These are phyloP conservation scores for Dolomedes plantarius DNA, from an alignment of 2,888 invertebrate species.

Conservation along the genomic window DNA sequence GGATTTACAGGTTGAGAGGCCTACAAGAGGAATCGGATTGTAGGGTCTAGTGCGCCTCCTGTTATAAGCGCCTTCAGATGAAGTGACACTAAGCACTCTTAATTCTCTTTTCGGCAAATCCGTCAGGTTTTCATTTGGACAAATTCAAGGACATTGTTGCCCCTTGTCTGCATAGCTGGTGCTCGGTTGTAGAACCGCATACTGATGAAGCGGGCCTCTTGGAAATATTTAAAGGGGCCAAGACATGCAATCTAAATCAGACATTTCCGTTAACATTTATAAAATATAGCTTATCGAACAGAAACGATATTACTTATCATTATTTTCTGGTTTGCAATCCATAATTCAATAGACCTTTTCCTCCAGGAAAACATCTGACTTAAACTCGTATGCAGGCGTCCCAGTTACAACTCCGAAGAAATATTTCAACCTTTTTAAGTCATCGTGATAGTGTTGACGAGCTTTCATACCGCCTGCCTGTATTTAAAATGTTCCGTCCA, in stretches of 20 bases:
- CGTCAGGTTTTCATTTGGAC: not conserved
- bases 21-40: not conserved
- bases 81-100: not conserved
- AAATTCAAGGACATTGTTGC: not conserved
- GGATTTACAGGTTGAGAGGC: not conserved
- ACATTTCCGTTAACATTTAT: not conserved
- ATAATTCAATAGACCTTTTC: too few species aligned
- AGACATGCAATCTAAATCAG: not conserved
- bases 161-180: conserved; percentile 1
- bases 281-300: not conserved
- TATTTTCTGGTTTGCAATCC: too few species aligned
- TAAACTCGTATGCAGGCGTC: too few species aligned
- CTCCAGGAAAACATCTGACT: too few species aligned
- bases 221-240: not conserved
- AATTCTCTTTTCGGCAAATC: not conserved
- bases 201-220: not conserved
- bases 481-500: too few species aligned
- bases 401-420: too few species aligned
- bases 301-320: not conserved
- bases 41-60: not conserved
- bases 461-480: too few species aligned
- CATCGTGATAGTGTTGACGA: too few species aligned
- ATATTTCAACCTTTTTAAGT: too few species aligned
- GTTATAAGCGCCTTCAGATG: not conserved
- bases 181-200: not conserved